Base-by-base conservation (phyloP, 2,797 vertebrate genomes). In the Onychomys arenicola region DNA sequence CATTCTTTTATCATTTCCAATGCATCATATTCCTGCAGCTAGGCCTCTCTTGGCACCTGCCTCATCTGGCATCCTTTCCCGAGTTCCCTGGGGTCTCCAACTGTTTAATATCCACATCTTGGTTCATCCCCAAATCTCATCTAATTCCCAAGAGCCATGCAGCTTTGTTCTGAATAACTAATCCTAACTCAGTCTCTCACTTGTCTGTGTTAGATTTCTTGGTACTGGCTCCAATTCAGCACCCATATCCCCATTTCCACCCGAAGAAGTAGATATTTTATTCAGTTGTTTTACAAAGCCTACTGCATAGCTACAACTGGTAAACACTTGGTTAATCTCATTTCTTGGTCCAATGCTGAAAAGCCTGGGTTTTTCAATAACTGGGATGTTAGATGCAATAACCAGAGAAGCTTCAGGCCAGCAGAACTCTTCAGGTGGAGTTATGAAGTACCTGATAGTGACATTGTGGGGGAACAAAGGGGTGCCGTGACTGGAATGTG, bases 81-180 rank as follows among this genome's bases (percentile, higher is more conserved):
- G 43, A 77, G 16, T 52, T 91, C 14, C n/a, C 59, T 77, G n/a
- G 25, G 34, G 65, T 80, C 46, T 52, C 76, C 59, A 52, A 65
- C 46, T 81, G 61, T 61, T 91, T 91, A 83, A 75, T 6, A 85
- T 19, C 7, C 40, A 63, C 5, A 37, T 13, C 25, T 92, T 52
- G 4, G 16, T 85, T 94, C 52, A 89, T 87, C 63, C n/a, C 16
- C 61, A 23, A 89, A 40, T 25, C 10, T 16, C 6, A 32, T n/a
- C 19, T 61, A 57, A 73, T 88, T 91, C 27, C 12, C 46, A 29
- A 92, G 9, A 63, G 69, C 17, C 43, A 85, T 84, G 55, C 2
- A 92, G 11, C 9, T 85, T 95, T 95, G 40, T 69, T 90, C 32
- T 67, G 40, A 76, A 69, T 90, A 87, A 90, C 29, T 91, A 63